Evolutionary conservation across 2,888 invertebrate genomes (phyloP).

Genomic region (Drosophila picticornis): DNA sequence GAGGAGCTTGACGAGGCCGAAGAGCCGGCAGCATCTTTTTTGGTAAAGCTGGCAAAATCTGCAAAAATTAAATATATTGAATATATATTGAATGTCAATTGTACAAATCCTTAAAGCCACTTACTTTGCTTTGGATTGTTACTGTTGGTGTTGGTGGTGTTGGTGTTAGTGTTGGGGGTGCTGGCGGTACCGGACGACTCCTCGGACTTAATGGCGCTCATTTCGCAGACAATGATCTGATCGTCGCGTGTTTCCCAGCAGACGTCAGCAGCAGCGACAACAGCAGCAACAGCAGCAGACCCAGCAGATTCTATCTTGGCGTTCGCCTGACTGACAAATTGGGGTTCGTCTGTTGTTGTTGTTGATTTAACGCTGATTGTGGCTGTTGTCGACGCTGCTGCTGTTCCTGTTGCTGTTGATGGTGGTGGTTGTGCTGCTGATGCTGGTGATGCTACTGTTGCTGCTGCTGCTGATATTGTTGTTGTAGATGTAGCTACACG

Average conservation of each 20-base stretch:
- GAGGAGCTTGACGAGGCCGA: slow-evolving; percentile 63
- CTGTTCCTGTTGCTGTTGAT: slow-evolving; percentile 11
- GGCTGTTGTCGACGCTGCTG: slow-evolving; percentile 18
- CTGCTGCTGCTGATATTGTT: slow-evolving; percentile 24
- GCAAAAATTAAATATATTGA: slow-evolving; percentile 6
- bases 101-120: slow-evolving; percentile 15
- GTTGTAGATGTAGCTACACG: slow-evolving; percentile 52
- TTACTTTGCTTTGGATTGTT: slow-evolving; percentile 69
- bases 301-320: slow-evolving; percentile 39
- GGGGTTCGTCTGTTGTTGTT: slow-evolving; percentile 33
- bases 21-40: slow-evolving; percentile 64
- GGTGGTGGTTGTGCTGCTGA: slow-evolving; percentile 20
- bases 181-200: slow-evolving; percentile 43
- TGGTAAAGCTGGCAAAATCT: slow-evolving; percentile 73
- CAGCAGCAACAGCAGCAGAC: slow-evolving; percentile 12
- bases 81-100: not conserved
- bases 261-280: slow-evolving; percentile 24
- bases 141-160: slow-evolving; percentile 33
- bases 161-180: slow-evolving; percentile 22
- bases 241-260: slow-evolving; percentile 57
- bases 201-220: slow-evolving; percentile 66
- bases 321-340: slow-evolving; percentile 42
- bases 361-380: slow-evolving; percentile 23
- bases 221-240: slow-evolving; percentile 63
- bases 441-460: slow-evolving; percentile 25